Evolutionary conservation across 2,113 vertebrate genomes (phyloP).

Genomic region (Heptranchias perlo): DNA sequence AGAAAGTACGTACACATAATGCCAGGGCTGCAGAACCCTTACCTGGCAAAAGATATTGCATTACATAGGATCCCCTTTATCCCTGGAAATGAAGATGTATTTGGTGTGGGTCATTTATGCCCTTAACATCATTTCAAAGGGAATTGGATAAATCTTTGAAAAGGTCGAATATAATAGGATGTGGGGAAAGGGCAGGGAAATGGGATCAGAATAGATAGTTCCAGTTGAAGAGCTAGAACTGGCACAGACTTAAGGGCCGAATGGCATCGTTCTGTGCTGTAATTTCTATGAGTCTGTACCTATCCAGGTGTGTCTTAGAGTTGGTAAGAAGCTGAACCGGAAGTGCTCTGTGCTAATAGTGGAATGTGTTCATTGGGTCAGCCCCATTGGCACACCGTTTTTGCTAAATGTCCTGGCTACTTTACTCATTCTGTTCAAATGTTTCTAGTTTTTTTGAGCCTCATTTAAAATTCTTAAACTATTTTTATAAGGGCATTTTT

Average conservation of each 20-base stretch:
- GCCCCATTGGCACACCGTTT: too few species aligned
- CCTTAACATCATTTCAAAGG: not conserved
- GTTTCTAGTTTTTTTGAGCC: not conserved
- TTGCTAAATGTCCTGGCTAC: not conserved
- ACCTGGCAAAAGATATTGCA: not conserved
- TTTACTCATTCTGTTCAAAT: not conserved
- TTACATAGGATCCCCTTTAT: not conserved
- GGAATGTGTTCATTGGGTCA: not conserved
- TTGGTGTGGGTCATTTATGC: not conserved
- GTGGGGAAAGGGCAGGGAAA: not conserved
- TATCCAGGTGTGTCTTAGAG: not conserved
- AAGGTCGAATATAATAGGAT: not conserved
- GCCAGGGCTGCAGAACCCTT: not conserved
- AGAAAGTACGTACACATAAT: not conserved
- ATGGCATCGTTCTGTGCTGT: not conserved
- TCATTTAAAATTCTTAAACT: not conserved
- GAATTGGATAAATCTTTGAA: not conserved
- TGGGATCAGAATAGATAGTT: not conserved
- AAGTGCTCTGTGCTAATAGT: not conserved
- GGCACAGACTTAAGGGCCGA: not conserved
- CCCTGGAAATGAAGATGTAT: not conserved
- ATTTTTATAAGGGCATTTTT: not conserved
- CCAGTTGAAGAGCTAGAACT: not conserved
- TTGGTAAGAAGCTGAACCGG: not conserved
- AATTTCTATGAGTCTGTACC: too few species aligned